phyloP scores from a whole-genome alignment of 1,140 invertebrate species.

The Hycleus cichorii region DNA sequence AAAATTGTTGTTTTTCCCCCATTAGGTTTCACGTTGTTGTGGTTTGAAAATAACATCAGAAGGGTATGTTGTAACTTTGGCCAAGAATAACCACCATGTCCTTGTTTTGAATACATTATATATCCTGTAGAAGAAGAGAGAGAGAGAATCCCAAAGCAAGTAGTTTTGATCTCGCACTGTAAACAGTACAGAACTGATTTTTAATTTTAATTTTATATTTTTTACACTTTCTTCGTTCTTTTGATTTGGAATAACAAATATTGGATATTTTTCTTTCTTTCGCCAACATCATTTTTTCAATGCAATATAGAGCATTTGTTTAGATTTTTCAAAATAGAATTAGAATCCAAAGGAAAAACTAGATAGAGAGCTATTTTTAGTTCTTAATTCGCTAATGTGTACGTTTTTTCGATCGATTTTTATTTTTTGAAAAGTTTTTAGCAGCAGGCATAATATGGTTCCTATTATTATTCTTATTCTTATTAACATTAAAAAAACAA shows the following conservation, averaged over 20 bases:
- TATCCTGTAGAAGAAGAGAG: slow-evolving; percentile 57
- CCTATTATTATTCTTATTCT: slow-evolving; percentile 19
- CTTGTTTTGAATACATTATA: slow-evolving; percentile 92
- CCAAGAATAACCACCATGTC: slow-evolving; percentile 98
- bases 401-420: background rate
- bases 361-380: too few species aligned
- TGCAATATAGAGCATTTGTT: slow-evolving; percentile 1
- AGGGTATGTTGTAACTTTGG: slow-evolving; percentile 92
- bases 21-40: slow-evolving; percentile 90
- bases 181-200: slow-evolving; percentile 40
- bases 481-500: background rate
- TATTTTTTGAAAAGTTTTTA: slow-evolving; percentile 14
- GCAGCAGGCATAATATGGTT: slow-evolving; percentile 33
- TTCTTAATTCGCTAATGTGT: too few species aligned
- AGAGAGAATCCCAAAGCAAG: slow-evolving; percentile 22
- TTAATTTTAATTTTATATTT: slow-evolving; percentile 25
- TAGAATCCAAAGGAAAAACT: too few species aligned
- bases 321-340: too few species aligned
- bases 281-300: background rate
- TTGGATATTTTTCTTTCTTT: background rate
- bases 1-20: slow-evolving; percentile 40
- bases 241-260: slow-evolving; percentile 1
- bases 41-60: slow-evolving; percentile 94
- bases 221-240: slow-evolving; percentile 20
- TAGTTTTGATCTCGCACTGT: slow-evolving; percentile 38